These are phyloP conservation scores for Sparidentex hasta DNA, from an alignment of 2,797 vertebrate genomes.

Conservation along the genomic window DNA sequence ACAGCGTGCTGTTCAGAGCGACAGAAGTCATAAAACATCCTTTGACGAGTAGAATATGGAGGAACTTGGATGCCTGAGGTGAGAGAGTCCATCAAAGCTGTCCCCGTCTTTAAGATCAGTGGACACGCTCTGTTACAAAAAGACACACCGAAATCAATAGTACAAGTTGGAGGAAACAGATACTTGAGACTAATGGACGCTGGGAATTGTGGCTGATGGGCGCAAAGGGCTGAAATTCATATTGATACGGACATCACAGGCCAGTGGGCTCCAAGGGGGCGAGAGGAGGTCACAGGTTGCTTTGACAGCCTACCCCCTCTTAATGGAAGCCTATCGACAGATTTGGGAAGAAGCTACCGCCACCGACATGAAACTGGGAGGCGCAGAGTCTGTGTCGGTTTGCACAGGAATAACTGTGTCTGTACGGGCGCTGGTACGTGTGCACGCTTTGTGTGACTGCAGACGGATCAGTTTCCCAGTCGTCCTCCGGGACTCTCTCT, in stretches of 20 bases:
- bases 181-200: conserved; percentile 93
- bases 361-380: conserved; percentile 85
- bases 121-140: conserved; percentile 75
- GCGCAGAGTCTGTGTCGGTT: conserved; percentile 77
- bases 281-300: conserved; percentile 87
- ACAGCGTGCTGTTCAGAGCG: conserved; percentile 46
- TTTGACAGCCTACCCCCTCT: conserved; percentile 87
- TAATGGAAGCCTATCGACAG: conserved; percentile 96
- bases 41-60: conserved; percentile 29
- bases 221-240: conserved; percentile 88
- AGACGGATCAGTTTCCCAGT: conserved; percentile 84
- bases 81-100: conserved; percentile 66
- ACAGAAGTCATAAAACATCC: conserved; percentile 48
- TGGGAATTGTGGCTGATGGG: conserved; percentile 85
- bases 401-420: too few relatives aligned
- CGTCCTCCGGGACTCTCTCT: conserved; percentile 64
- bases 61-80: conserved; percentile 29
- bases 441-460: conserved; percentile 54
- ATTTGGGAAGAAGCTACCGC: conserved; percentile 84
- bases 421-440: background rate
- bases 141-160: conserved; percentile 88
- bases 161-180: conserved; percentile 88
- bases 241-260: conserved; percentile 88
- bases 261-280: conserved; percentile 80
- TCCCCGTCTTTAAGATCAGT: conserved; percentile 78